Evolutionary conservation across 2,113 vertebrate genomes (phyloP).

Genomic region (Dryoscopus gambensis): DNA sequence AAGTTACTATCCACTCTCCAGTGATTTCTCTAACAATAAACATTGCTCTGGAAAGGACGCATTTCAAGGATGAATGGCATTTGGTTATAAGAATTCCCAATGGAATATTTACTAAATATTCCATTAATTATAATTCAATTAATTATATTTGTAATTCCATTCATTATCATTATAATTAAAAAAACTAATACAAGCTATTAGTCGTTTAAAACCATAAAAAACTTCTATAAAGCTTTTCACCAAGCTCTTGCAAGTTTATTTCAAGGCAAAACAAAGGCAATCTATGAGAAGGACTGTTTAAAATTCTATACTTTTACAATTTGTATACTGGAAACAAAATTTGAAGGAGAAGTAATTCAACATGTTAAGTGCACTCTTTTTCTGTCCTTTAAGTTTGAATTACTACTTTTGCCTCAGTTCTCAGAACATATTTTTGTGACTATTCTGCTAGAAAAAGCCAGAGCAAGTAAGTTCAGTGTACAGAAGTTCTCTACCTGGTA

Average conservation of each 20-base stretch:
- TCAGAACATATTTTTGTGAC: neutral
- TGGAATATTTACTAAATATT: neutral
- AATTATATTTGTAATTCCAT: neutral
- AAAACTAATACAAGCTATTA: neutral
- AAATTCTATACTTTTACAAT: neutral
- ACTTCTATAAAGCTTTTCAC: neutral
- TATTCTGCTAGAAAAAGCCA: neutral
- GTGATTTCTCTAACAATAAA: neutral
- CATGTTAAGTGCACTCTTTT: neutral
- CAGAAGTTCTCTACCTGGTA: neutral
- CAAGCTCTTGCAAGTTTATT: neutral
- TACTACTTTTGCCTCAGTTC: neutral
- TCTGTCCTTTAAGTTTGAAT: neutral
- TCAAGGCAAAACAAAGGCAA: neutral
- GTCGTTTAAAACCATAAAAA: neutral
- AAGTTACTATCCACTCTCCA: neutral
- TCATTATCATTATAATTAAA: neutral
- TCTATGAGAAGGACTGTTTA: neutral
- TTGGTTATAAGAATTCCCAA: neutral
- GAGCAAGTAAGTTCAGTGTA: neutral
- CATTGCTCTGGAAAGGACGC: neutral
- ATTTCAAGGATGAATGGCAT: neutral
- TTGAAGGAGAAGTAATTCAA: neutral
- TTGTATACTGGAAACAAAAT: neutral
- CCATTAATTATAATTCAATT: neutral